Conservation (phyloP, 1,140 invertebrate species). For the Cydia splendana region DNA sequence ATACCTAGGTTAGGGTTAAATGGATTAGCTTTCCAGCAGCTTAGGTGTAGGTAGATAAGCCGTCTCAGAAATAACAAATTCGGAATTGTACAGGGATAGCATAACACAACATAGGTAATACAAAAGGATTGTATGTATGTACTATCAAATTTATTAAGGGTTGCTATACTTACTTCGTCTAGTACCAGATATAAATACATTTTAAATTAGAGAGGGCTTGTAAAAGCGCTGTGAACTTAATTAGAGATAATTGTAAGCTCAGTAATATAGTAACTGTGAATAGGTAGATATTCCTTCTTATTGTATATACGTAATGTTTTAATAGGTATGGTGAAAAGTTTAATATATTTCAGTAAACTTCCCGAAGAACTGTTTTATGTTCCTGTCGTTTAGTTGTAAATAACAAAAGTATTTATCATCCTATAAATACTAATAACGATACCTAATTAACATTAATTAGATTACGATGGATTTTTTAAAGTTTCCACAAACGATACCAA, state of each 20-base stretch:
- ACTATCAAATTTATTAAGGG: conserved; percentile 32
- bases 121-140: conserved; percentile 22
- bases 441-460: conserved; percentile 44
- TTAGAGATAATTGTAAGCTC: conserved; percentile 62
- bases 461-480: conserved; percentile 49
- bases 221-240: conserved; percentile 66
- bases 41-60: conserved; percentile 45
- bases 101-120: conserved; percentile 50
- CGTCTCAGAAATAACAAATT: conserved; percentile 71
- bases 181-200: conserved; percentile 34
- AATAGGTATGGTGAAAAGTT: conserved; percentile 67
- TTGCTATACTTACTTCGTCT: conserved; percentile 26
- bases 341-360: conserved; percentile 76
- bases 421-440: conserved; percentile 51
- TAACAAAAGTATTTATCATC: conserved; percentile 64
- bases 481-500: conserved; percentile 70
- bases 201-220: conserved; percentile 61
- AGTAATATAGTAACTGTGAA: conserved; percentile 66
- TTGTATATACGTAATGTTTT: conserved; percentile 69
- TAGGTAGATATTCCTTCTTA: conserved; percentile 65
- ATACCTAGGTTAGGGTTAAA: conserved; percentile 11
- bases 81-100: conserved; percentile 78
- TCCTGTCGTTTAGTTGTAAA: conserved; percentile 77
- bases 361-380: conserved; percentile 77
- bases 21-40: not conserved